Conservation (phyloP, 2,888 invertebrate genomes). For the Mylabris sibirica region DNA sequence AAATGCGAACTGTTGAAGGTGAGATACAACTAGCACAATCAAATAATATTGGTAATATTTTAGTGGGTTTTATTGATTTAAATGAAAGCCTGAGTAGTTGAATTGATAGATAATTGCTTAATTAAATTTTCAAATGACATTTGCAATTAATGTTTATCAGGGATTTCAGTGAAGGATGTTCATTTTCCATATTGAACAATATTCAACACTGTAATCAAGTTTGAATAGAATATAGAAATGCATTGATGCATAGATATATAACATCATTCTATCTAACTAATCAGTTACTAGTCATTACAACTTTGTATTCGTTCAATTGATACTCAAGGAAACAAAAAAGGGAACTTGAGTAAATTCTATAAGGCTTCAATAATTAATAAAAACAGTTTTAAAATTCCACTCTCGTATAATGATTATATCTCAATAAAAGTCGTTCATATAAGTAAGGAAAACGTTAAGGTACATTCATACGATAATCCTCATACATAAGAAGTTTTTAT, state of each 20-base stretch:
- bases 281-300: neutral
- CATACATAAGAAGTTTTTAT: too few species aligned
- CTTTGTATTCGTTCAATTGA: neutral
- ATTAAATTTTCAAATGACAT: slow-evolving; percentile 7
- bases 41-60: too few species aligned
- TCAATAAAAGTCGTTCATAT: too few species aligned
- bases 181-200: neutral
- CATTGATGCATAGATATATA: neutral
- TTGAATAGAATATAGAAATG: neutral
- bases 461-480: too few species aligned
- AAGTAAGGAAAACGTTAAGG: too few species aligned
- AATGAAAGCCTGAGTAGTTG: neutral
- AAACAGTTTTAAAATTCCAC: too few species aligned
- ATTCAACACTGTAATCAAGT: neutral
- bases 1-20: neutral
- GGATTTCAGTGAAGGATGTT: neutral
- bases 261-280: neutral
- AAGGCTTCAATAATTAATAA: too few species aligned
- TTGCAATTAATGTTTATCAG: neutral
- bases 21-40: neutral
- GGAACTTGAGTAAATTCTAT: too few species aligned
- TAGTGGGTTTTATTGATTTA: too few species aligned
- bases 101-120: neutral
- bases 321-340: neutral
- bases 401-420: too few species aligned